Evolutionary conservation across 2,797 vertebrate genomes (phyloP).

Genomic region (Hydrophis major): DNA sequence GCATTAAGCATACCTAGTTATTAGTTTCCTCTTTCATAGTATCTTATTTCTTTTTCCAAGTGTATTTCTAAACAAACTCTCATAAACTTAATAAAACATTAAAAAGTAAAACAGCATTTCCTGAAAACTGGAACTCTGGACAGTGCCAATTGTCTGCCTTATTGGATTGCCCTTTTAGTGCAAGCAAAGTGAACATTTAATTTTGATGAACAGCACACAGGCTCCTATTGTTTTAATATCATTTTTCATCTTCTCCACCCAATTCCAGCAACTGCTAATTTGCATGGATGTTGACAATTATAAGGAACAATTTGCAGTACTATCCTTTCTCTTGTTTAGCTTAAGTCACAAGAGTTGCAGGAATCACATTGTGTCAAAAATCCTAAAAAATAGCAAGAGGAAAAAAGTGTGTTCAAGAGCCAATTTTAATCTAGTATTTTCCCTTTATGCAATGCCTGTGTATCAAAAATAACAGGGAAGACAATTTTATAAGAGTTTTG

Average conservation of each 20-base stretch:
- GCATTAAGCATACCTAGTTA: constrained; percentile 3
- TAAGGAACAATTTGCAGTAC: neutral
- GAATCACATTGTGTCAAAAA: neutral
- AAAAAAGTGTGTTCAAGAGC: neutral
- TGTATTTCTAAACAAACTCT: neutral
- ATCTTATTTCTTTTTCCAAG: constrained; percentile 21
- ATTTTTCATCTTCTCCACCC: neutral
- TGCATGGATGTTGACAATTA: neutral
- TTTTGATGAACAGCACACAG: neutral
- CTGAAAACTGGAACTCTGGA: constrained; percentile 33
- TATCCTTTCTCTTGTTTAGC: neutral
- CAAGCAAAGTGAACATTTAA: neutral
- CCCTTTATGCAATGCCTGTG: neutral
- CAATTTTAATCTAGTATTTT: neutral
- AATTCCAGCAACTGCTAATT: neutral
- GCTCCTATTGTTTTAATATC: neutral
- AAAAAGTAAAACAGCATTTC: constrained; percentile 30
- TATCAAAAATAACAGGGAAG: neutral
- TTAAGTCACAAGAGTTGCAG: neutral
- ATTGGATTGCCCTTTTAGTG: neutral
- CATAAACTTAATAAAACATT: constrained; percentile 20
- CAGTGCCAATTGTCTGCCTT: neutral
- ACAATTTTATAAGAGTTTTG: neutral
- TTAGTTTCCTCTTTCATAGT: constrained; percentile 14
- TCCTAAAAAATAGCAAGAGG: neutral